A percentile compares a stretch with the other conserved stretches of the same genome.
Conservation (phyloP, 2,113 vertebrate genomes). For the Sakesphorus luctuosus region DNA sequence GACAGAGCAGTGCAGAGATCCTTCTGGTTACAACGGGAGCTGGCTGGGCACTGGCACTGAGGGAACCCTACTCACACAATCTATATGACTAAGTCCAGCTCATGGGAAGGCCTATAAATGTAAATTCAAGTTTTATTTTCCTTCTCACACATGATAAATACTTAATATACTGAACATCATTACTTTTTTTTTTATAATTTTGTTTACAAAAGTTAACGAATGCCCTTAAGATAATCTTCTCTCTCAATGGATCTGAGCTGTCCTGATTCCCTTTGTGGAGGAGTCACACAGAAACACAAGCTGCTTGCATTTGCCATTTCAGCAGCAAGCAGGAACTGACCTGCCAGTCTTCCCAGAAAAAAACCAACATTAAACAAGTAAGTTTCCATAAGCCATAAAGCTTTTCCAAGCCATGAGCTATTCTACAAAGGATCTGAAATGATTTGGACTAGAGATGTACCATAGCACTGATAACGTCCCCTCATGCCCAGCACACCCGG, state of each 20-base stretch:
- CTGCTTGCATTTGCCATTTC: slow-evolving; percentile 57
- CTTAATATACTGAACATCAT: slow-evolving; percentile 75
- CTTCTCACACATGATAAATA: slow-evolving; percentile 83
- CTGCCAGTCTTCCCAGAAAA: slow-evolving; percentile 57
- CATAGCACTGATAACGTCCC: background rate
- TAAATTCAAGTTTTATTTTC: slow-evolving; percentile 72
- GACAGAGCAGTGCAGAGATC: slow-evolving; percentile 74
- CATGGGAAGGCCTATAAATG: slow-evolving; percentile 73
- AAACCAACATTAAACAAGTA: slow-evolving; percentile 18
- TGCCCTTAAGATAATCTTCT: slow-evolving; percentile 75
- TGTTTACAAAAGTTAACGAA: slow-evolving; percentile 73
- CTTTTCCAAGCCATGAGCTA: slow-evolving; percentile 57
- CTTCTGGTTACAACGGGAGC: slow-evolving; percentile 73
- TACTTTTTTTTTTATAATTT: slow-evolving; percentile 22
- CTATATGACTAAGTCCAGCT: slow-evolving; percentile 74
- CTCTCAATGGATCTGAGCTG: slow-evolving; percentile 57
- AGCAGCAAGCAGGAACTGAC: slow-evolving; percentile 63
- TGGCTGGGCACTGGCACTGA: slow-evolving; percentile 73
- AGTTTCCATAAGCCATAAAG: slow-evolving; percentile 68
- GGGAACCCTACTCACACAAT: slow-evolving; percentile 76
- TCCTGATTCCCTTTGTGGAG: slow-evolving; percentile 65
- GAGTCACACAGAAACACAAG: slow-evolving; percentile 46
- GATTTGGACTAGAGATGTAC: slow-evolving; percentile 46
- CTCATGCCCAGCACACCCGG: background rate
- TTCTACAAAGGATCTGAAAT: slow-evolving; percentile 60